Evolutionary conservation across 2,888 invertebrate species (phyloP).

Genomic region (Stictocephala bisonia): DNA sequence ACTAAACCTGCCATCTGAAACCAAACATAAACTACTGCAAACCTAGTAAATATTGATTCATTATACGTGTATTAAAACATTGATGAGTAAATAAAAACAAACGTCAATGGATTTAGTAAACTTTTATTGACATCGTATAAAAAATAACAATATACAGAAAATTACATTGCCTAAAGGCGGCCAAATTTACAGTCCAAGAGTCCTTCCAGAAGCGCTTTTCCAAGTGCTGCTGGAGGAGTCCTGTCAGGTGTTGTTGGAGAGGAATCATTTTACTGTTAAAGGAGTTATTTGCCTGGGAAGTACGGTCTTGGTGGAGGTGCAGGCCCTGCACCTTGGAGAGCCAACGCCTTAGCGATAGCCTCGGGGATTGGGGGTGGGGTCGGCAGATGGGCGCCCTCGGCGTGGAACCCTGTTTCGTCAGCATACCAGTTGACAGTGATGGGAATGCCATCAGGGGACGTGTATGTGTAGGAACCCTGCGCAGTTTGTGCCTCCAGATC

Average conservation of each 20-base stretch:
- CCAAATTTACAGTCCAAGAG: too few relatives aligned
- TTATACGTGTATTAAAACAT: too few relatives aligned
- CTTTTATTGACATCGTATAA: too few relatives aligned
- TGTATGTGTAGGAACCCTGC: conserved; percentile 71
- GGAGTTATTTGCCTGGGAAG: conserved; percentile 19
- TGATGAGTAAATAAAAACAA: too few relatives aligned
- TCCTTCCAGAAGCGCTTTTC: too few relatives aligned
- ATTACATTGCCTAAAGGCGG: too few relatives aligned
- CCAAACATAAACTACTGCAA: too few relatives aligned
- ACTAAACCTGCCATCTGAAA: too few relatives aligned
- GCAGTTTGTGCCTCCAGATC: conserved; percentile 58
- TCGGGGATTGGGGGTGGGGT: conserved; percentile 63
- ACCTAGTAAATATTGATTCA: too few relatives aligned
- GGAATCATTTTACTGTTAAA: not conserved
- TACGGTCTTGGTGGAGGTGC: conserved; percentile 35
- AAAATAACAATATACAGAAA: too few relatives aligned
- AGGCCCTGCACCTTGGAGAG: conserved; percentile 45
- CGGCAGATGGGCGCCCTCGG: conserved; percentile 67
- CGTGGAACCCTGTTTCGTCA: conserved; percentile 77
- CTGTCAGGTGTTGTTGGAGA: not conserved
- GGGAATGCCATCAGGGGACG: conserved; percentile 75
- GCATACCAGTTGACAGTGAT: conserved; percentile 72
- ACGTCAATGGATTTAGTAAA: too few relatives aligned
- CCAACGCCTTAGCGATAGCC: conserved; percentile 61
- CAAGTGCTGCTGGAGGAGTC: not conserved